These are phyloP conservation scores for Plutella xylostella DNA, from an alignment of 2,888 invertebrate species.

Conservation along the genomic window DNA sequence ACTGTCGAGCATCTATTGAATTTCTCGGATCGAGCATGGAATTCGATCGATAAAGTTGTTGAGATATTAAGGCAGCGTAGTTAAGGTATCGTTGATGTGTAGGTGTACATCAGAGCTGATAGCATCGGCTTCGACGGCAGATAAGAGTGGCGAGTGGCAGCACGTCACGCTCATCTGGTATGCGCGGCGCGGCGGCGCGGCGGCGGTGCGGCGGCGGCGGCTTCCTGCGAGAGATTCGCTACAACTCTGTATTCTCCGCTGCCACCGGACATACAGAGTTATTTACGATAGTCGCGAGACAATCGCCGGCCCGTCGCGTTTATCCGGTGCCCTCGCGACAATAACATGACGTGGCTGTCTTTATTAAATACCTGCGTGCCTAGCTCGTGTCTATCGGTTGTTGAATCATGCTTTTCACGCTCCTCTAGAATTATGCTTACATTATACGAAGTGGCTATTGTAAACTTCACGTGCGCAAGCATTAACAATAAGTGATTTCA, in stretches of 20 bases:
- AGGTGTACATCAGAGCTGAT: conserved; percentile 1
- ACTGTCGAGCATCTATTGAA: conserved; percentile 4
- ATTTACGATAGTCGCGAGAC: conserved; percentile 65
- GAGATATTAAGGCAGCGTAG: no score
- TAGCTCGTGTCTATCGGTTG: conserved; percentile 42
- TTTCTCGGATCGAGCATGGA: neutral
- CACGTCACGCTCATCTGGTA: conserved; percentile 54
- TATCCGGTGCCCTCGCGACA: conserved; percentile 63
- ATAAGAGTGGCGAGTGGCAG: neutral
- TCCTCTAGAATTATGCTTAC: conserved; percentile 17
- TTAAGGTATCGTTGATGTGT: neutral
- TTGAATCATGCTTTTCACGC: conserved; percentile 38
- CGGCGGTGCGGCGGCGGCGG: conserved; percentile 1
- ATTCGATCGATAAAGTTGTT: conserved; percentile 2
- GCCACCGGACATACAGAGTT: conserved; percentile 62
- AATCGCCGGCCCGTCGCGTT: conserved; percentile 57
- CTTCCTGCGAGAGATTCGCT: conserved; percentile 36
- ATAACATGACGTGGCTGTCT: conserved; percentile 64
- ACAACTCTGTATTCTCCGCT: conserved; percentile 55
- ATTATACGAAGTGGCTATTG: neutral
- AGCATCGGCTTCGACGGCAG: neutral
- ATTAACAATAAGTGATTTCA: no score
- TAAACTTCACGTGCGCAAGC: no score
- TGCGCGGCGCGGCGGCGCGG: conserved; percentile 45
- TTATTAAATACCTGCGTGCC: conserved; percentile 61